Evolutionary conservation across 2,797 vertebrate species (phyloP).

Genomic region (Falco biarmicus): DNA sequence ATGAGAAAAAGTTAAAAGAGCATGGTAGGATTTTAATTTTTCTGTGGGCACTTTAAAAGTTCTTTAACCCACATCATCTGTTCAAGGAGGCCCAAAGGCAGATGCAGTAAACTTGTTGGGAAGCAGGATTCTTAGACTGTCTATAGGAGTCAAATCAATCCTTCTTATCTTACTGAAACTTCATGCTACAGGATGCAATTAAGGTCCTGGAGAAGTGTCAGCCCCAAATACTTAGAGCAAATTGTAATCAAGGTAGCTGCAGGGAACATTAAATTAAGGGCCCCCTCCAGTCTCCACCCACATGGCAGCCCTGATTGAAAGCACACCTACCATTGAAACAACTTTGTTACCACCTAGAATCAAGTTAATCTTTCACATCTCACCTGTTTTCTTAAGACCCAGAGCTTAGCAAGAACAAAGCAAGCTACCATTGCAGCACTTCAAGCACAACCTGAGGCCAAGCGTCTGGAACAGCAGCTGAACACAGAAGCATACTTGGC

Average conservation of each 20-base stretch:
- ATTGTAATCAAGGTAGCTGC: neutral
- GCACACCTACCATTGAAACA: neutral
- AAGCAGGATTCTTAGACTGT: neutral
- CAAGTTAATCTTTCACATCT: neutral
- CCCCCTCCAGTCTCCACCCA: neutral
- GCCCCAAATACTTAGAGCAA: neutral
- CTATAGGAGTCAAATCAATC: neutral
- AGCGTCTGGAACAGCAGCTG: neutral
- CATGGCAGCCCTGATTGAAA: neutral
- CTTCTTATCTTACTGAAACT: neutral
- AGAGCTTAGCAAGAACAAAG: neutral
- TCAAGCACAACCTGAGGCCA: fast-evolving
- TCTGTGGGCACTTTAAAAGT: neutral
- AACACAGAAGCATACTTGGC: neutral
- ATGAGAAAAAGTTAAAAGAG: neutral
- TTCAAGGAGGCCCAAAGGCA: neutral
- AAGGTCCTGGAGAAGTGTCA: neutral
- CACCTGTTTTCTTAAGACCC: neutral
- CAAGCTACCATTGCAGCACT: neutral
- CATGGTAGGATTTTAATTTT: neutral
- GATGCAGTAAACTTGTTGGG: neutral
- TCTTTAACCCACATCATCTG: neutral
- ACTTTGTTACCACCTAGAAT: neutral
- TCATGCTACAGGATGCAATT: neutral
- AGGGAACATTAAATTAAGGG: neutral